Base-by-base conservation (phyloP, 1,140 invertebrate genomes). In the Phymastichus coffea region DNA sequence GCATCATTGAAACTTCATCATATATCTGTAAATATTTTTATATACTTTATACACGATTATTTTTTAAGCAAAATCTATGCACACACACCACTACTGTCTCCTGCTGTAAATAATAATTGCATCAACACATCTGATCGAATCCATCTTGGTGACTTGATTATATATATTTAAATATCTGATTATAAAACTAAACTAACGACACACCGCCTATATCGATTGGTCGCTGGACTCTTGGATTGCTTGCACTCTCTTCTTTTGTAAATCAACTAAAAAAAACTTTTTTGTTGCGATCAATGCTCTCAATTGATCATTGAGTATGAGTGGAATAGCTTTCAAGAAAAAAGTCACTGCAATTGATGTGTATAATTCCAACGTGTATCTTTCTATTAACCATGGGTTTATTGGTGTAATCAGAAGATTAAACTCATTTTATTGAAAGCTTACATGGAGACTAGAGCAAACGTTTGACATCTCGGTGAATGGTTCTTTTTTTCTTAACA, bases 1-100 rank as follows among this genome's bases (percentile, higher is more conserved):
- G 81, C 83, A 84, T 83, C 80, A 82, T 82, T 82, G 78, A 82
- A 79, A 80, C 79, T 19, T 70, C 69, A 73, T 70, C 70, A 78
- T 70, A n/a, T n/a, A 72, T 68, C 63, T 76, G 68, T 76, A 77
- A 68, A 71, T 73, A 77, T 67, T n/a, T n/a, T n/a, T 65, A 67
- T 70, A 60, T 63, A 66, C 63, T 57, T 69, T 65, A 70, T 60
- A 66, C 64, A 71, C 67, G 64, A 78, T 69, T 79, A 80, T 80
- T 72, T 81, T 77, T 77, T 73, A 69, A 78, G 78, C 78, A 71
- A 67, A 82, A 70, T 82, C 77, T 59, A 59, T 81, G 82, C 81
- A 73, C 69, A n/a, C n/a, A n/a, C n/a, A n/a, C n/a, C n/a, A n/a
- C n/a, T 70, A 70, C 70, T 77, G 73, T 75, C 68, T 78, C 66